Evolutionary conservation across 1,140 invertebrate genomes (phyloP).

Genomic region (Papilio dardanus): DNA sequence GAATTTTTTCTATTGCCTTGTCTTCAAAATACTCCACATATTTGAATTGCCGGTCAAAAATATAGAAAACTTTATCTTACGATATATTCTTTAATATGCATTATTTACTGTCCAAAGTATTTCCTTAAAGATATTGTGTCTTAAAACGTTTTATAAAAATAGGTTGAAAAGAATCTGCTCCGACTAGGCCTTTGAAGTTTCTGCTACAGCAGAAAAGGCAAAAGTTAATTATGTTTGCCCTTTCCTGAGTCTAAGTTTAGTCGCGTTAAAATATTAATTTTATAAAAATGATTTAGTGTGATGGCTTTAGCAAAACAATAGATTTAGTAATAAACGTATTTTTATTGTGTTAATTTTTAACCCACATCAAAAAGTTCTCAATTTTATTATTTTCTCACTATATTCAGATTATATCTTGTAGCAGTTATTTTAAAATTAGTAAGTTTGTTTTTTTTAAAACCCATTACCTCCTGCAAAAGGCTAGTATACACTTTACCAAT

Average conservation of each 20-base stretch:
- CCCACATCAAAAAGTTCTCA: no score
- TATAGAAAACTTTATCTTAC: neutral
- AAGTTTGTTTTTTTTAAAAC: no score
- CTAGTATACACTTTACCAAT: no score
- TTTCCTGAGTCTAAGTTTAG: neutral
- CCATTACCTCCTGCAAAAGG: no score
- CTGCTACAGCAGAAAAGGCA: neutral
- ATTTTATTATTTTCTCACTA: no score
- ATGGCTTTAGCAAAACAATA: no score
- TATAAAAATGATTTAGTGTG: no score
- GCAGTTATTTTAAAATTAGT: no score
- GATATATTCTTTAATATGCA: neutral
- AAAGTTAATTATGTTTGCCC: neutral
- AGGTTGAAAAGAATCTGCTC: neutral
- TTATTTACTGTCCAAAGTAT: neutral
- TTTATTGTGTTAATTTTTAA: no score
- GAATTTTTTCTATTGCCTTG: neutral
- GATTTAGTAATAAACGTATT: no score
- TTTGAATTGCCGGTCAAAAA: neutral
- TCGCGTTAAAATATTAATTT: neutral
- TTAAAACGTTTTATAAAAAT: neutral
- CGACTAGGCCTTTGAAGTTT: neutral
- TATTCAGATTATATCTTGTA: no score
- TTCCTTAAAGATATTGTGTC: neutral
- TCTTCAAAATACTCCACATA: neutral